These are phyloP conservation scores for Spea bombifrons DNA, from an alignment of 2,113 vertebrate genomes.

Conservation along the genomic window DNA sequence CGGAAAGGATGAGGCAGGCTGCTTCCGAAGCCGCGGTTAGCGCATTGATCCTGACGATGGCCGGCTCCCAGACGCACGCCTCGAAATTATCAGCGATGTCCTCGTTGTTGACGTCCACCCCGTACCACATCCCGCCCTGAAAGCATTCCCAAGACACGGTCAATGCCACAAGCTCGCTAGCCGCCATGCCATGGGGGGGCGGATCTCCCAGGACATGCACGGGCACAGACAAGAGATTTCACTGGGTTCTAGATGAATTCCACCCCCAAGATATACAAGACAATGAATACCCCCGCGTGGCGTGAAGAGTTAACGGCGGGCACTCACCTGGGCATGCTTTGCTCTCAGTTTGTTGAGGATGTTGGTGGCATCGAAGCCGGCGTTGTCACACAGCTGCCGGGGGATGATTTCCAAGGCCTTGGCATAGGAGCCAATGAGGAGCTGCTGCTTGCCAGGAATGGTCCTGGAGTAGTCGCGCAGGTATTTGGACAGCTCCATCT, in stretches of 20 bases:
- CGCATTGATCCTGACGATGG: slow-evolving; percentile 87
- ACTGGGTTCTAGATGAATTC: no score
- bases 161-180: not conserved
- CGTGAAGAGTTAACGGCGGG: no score
- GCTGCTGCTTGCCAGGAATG: slow-evolving; percentile 96
- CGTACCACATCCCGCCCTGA: slow-evolving; percentile 90
- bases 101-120: slow-evolving; percentile 91
- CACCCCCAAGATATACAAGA: no score
- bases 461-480: slow-evolving; percentile 92
- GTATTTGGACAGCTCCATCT: slow-evolving; percentile 96
- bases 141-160: not conserved
- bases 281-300: no score
- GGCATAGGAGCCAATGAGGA: slow-evolving; percentile 92
- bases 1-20: slow-evolving; percentile 89
- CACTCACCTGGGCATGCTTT: slow-evolving; percentile 90
- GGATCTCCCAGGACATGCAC: no score
- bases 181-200: no score
- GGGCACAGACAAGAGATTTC: no score
- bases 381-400: slow-evolving; percentile 95
- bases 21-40: slow-evolving; percentile 91
- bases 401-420: slow-evolving; percentile 96
- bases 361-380: slow-evolving; percentile 97
- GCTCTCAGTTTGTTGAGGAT: slow-evolving; percentile 96
- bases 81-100: slow-evolving; percentile 90
- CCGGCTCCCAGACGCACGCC: slow-evolving; percentile 90